These are phyloP conservation scores for Calosoma granatense DNA, from an alignment of 1,140 invertebrate species.

Conservation along the genomic window DNA sequence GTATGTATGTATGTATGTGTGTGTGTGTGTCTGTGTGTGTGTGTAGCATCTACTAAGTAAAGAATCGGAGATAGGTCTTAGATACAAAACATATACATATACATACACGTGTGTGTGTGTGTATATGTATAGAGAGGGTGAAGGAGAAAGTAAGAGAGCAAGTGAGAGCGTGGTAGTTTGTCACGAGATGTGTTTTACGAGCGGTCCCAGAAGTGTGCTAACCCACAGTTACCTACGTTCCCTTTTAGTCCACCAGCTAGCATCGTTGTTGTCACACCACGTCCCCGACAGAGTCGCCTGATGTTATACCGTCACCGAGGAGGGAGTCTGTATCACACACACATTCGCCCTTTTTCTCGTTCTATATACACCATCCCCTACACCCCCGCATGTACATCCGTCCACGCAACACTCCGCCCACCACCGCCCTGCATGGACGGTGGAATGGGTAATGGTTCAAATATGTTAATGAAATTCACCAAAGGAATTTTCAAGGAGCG, in stretches of 20 bases:
- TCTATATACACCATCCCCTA: neutral
- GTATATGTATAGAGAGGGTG: neutral
- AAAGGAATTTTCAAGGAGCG: too few relatives aligned
- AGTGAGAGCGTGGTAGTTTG: conserved; percentile 24
- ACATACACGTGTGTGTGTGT: neutral
- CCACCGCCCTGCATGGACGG: neutral
- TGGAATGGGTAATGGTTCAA: neutral
- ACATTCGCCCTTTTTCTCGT: too few relatives aligned
- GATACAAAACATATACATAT: neutral
- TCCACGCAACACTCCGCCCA: neutral
- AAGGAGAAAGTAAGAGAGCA: neutral
- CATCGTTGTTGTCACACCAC: conserved; percentile 2
- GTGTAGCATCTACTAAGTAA: too few relatives aligned
- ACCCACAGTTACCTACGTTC: conserved; percentile 32
- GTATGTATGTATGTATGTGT: neutral
- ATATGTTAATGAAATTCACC: neutral
- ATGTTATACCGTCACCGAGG: too few relatives aligned
- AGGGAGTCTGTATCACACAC: too few relatives aligned
- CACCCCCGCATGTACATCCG: neutral
- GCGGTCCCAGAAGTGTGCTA: conserved; percentile 32
- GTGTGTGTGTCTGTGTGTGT: neutral
- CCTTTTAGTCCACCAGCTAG: conserved; percentile 27
- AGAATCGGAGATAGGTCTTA: neutral
- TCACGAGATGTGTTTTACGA: conserved; percentile 34
- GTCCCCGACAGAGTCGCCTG: neutral